Conservation (phyloP, 2,113 vertebrate genomes). For the Thalassarche chlororhynchos region DNA sequence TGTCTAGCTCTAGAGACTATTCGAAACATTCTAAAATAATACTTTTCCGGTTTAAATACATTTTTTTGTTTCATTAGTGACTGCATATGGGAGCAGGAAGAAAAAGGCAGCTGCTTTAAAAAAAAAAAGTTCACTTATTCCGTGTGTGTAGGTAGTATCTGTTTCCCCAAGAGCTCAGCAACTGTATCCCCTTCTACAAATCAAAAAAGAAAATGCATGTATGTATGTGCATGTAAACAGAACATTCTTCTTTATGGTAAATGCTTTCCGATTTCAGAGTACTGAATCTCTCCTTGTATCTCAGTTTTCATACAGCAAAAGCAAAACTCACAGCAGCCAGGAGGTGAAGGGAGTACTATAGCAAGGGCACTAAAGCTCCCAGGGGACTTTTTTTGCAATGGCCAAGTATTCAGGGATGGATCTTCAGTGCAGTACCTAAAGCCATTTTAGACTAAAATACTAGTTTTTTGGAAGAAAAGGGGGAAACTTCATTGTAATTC, state of each 20-base stretch:
- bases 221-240: neutral
- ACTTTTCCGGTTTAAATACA: neutral
- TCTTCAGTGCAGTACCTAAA: neutral
- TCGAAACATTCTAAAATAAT: neutral
- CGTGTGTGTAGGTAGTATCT: neutral
- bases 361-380: neutral
- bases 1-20: conserved; percentile 60
- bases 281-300: neutral
- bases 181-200: neutral
- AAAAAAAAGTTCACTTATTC: neutral
- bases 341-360: neutral
- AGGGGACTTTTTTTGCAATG: neutral
- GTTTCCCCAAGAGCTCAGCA: neutral
- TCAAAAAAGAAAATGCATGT: neutral
- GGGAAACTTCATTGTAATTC: neutral
- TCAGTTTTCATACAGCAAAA: neutral
- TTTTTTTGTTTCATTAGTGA: neutral
- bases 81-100: neutral
- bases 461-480: neutral
- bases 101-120: neutral
- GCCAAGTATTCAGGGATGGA: neutral
- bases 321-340: neutral
- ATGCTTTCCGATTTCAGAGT: neutral
- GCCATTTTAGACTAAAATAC: neutral
- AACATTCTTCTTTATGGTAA: neutral